These are phyloP conservation scores for Chlorodrepanis virens DNA, from an alignment of 2,113 vertebrate species.

Conservation along the genomic window DNA sequence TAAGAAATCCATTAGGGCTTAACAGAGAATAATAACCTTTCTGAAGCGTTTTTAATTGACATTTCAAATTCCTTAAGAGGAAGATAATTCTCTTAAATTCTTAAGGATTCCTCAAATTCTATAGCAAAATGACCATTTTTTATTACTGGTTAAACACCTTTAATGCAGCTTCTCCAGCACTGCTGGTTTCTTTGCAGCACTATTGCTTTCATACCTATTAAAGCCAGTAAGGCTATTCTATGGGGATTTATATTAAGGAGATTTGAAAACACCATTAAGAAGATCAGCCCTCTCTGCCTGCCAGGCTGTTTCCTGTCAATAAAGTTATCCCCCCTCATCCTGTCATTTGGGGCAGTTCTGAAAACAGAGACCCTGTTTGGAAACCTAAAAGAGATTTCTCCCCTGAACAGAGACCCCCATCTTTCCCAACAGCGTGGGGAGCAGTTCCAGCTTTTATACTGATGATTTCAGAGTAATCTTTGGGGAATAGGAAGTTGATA, in stretches of 20 bases:
- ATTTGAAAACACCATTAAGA: constrained; percentile 37
- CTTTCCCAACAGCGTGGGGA: not conserved
- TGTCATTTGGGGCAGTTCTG: not conserved
- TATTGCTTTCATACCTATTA: constrained; percentile 29
- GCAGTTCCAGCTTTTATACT: not conserved
- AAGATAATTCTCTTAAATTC: constrained; percentile 10
- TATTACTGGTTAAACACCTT: not conserved
- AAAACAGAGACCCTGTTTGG: not conserved
- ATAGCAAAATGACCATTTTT: not conserved
- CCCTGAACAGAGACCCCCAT: not conserved
- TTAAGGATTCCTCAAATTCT: not conserved
- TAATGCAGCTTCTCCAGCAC: not conserved
- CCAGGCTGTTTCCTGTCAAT: not conserved
- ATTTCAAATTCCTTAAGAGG: not conserved
- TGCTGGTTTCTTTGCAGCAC: not conserved
- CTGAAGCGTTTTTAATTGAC: not conserved
- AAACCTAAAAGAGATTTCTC: not conserved
- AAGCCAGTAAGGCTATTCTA: not conserved
- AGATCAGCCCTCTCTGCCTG: constrained; percentile 15
- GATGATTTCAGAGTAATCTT: not conserved
- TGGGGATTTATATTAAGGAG: constrained; percentile 2
- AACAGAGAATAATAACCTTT: not conserved
- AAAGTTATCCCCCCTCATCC: not conserved
- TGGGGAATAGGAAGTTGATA: not conserved
- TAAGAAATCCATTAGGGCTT: not conserved